A percentile compares a stretch with the other conserved stretches of the same genome.
Conservation (phyloP, 2,797 vertebrate species). For the Argyrosomus regius region DNA sequence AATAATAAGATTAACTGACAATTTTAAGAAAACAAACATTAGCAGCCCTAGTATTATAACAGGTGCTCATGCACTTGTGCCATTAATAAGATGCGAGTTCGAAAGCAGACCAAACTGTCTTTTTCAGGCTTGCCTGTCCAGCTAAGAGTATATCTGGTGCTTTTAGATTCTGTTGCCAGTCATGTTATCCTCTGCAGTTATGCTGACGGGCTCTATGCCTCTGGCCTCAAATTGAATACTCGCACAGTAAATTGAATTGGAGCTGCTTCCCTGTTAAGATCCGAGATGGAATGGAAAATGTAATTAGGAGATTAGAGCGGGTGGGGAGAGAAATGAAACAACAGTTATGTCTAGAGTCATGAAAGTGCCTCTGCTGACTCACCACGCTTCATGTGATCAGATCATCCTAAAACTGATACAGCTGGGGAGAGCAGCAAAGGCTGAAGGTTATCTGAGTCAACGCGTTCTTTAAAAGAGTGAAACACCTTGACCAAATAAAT, state of each 20-base stretch:
- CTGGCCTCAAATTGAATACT: constrained; percentile 72
- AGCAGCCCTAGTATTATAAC: not conserved
- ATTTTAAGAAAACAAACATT: no score
- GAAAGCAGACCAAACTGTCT: not conserved
- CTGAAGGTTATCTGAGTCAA: not conserved
- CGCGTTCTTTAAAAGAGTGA: not conserved
- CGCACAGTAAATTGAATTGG: constrained; percentile 65
- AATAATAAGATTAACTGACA: not conserved
- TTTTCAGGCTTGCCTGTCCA: constrained; percentile 13
- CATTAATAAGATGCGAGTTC: constrained; percentile 17
- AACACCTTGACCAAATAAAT: not conserved
- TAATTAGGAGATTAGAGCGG: constrained; percentile 60
- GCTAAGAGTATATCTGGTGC: constrained; percentile 2
- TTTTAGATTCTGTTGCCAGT: constrained; percentile 31
- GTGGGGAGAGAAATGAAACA: constrained; percentile 49
- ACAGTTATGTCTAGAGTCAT: constrained; percentile 35
- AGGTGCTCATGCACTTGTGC: constrained; percentile 6
- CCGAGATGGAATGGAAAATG: constrained; percentile 62
- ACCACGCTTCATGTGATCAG: constrained; percentile 15
- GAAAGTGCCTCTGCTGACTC: constrained; percentile 49
- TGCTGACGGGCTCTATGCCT: constrained; percentile 32
- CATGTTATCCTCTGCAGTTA: constrained; percentile 28
- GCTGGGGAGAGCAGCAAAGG: not conserved
- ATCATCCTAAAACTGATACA: constrained; percentile 21
- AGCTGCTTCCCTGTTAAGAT: constrained; percentile 61